Base-by-base conservation (phyloP, 2,113 vertebrate genomes). In the Phainopepla nitens region DNA sequence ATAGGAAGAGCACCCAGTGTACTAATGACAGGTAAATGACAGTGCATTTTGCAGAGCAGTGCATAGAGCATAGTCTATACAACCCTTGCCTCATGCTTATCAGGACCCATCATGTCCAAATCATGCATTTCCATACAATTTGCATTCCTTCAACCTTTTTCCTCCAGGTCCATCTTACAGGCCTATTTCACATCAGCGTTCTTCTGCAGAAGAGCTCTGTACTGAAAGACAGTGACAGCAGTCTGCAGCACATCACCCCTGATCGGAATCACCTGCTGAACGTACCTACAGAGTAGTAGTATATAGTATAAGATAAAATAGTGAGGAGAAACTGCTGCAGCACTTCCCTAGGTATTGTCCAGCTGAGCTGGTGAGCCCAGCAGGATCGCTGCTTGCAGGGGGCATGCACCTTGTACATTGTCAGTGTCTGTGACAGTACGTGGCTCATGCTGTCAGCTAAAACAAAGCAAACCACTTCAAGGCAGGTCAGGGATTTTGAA, bases 11-110 rank as follows among this genome's bases (percentile, higher is more conserved):
- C 33, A 49, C 12, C 31, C 56, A 54, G 18, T 4, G 2, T 62
- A 22, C 0, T 0, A 53, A 66, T 50, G n/a, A 61, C 31, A 33
- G 11, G 22, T 65, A 85, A 69, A 41, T 2, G 1, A 66, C 4
- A 1, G 18, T 15, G 23, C 5, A 9, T 71, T 90, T 62, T 79
- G 44, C 45, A 82, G 53, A 68, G 21, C 49, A 60, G 16, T 6
- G 4, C 2, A 1, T n/a, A 44, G 11, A 80, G 15, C 36, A 12
- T 1, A 68, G 31, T 25, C 49, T 76, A 7, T 50, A 79, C 85
- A 79, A 62, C 31, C 29, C 45, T 73, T 56, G 23, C 27, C 87
- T 42, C 35, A 27, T 44, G 24, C 13, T 70, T 66, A 47, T 58
- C n/a, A 68, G 36, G 31, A 44, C 10, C 5, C 10, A 62, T 71